Evolutionary conservation across 2,797 vertebrate species (phyloP).

Genomic region (Harpia harpyja): DNA sequence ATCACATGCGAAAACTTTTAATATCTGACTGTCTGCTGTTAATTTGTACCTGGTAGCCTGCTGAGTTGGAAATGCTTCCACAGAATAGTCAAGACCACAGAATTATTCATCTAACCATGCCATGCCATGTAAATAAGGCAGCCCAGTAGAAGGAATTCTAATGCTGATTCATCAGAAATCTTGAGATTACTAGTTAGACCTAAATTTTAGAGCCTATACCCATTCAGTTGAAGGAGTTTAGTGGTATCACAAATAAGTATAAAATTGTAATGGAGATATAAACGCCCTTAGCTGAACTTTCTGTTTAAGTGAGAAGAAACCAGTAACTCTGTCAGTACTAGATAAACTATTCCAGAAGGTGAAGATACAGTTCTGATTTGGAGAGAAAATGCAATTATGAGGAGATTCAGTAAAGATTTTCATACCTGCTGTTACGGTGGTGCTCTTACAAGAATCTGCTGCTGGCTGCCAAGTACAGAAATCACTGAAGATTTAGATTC

Average conservation of each 20-base stretch:
- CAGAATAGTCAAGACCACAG: background rate
- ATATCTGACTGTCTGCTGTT: background rate
- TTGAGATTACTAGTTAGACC: background rate
- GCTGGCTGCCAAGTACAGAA: background rate
- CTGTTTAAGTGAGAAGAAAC: background rate
- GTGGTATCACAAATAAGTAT: background rate
- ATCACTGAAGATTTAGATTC: background rate
- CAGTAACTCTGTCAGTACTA: background rate
- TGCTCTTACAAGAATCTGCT: background rate
- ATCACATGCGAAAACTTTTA: background rate
- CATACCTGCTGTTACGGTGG: background rate
- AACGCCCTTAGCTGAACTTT: background rate
- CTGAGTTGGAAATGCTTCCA: background rate
- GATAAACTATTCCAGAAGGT: background rate
- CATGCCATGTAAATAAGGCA: background rate
- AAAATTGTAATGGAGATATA: background rate
- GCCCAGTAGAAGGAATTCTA: background rate
- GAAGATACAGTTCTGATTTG: background rate
- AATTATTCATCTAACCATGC: background rate
- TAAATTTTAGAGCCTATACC: background rate
- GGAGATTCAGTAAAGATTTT: background rate
- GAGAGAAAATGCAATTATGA: background rate
- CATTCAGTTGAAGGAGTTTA: background rate
- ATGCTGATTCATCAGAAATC: background rate
- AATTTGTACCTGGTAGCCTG: background rate